phyloP scores from a whole-genome alignment of 2,888 invertebrate genomes.

The Encarsia formosa region DNA sequence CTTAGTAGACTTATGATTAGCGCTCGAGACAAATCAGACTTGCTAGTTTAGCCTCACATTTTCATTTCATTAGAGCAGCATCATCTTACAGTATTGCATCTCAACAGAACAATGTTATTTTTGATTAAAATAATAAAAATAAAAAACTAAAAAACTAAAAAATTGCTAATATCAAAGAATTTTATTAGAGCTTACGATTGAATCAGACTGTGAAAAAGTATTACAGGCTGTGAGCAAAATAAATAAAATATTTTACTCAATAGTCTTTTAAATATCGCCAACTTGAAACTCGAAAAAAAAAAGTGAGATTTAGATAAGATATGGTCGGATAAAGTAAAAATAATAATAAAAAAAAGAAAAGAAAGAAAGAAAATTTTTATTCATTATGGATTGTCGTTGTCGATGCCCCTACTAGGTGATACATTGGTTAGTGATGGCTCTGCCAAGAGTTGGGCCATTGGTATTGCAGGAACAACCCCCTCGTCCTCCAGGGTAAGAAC shows the following conservation, averaged over 20 bases:
- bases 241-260: no score
- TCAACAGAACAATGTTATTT: background rate
- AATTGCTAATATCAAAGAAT: no score
- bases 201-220: constrained; percentile 44
- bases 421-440: constrained; percentile 53
- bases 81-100: background rate
- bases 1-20: no score
- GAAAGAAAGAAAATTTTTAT: no score
- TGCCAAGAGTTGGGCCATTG: constrained; percentile 52
- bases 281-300: background rate
- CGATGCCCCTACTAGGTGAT: constrained; percentile 51
- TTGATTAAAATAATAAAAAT: background rate
- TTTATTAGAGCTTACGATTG: background rate
- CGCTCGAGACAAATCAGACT: no score
- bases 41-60: no score
- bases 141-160: background rate
- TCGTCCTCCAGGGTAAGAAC: constrained; percentile 62
- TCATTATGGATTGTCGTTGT: constrained; percentile 47
- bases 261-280: background rate
- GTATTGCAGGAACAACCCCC: constrained; percentile 52
- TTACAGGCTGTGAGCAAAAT: constrained; percentile 34
- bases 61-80: constrained; percentile 12
- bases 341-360: no score
- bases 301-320: no score
- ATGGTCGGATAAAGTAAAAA: no score